These are phyloP conservation scores for Erpornis zantholeuca DNA, from an alignment of 2,113 vertebrate genomes.

Conservation along the genomic window DNA sequence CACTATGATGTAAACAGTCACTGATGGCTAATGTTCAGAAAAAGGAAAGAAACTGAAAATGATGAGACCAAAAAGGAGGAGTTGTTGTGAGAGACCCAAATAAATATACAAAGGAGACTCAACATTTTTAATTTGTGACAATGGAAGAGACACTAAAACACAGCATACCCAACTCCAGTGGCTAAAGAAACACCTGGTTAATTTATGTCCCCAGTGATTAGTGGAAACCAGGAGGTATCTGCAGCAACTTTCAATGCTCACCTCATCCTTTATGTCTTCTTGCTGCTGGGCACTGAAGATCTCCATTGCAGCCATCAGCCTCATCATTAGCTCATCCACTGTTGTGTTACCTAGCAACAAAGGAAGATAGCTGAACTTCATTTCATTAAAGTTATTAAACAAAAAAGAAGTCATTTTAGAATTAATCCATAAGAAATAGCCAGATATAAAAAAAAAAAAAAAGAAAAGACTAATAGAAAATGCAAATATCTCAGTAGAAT, in stretches of 20 bases:
- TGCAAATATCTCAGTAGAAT: constrained; percentile 40
- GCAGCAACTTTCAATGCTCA: constrained; percentile 62
- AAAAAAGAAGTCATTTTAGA: constrained; percentile 53
- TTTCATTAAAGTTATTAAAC: constrained; percentile 52
- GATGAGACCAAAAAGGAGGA: neutral
- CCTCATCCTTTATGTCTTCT: constrained; percentile 99
- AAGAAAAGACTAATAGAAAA: neutral
- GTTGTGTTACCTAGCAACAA: constrained; percentile 92
- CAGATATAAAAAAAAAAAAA: neutral
- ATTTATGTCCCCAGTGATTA: neutral
- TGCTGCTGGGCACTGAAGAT: constrained; percentile 98
- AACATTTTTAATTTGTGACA: neutral
- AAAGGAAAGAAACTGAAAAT: neutral
- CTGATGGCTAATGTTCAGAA: neutral
- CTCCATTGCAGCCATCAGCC: constrained; percentile 98
- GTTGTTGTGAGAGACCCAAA: neutral
- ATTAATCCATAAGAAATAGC: constrained; percentile 60
- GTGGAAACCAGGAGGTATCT: constrained; percentile 2
- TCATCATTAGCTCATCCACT: constrained; percentile 99
- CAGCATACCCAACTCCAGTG: neutral
- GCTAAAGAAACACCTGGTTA: neutral
- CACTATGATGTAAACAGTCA: neutral
- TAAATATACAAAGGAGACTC: neutral
- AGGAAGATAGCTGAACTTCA: constrained; percentile 50
- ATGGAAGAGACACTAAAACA: neutral